Evolutionary conservation across 64 coral and sea anemone species (phyloP), one percentile per base, ranked within the genome.

Genomic region (Catalaphyllia jardinei): DNA sequence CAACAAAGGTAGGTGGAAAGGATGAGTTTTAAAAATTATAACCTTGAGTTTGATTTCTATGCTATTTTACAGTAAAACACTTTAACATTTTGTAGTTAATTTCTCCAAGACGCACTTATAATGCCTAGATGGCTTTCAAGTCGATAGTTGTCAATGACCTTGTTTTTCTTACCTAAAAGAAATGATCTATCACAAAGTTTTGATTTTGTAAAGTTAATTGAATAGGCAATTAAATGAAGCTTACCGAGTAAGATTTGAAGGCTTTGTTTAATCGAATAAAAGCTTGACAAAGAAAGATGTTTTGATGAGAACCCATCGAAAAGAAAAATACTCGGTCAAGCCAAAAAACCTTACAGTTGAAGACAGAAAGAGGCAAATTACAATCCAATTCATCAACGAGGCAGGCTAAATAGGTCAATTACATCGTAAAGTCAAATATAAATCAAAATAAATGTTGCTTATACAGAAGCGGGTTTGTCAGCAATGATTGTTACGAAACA

Each of bases 1-100:
- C 8, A 69, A 63, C 35, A 51, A 51, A 14, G 38, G 81, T 85
- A 71, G 17, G 81, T 71, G 42, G 29, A 83, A 83, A 67, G 14
- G 22, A 8, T 22, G 19, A 61, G 24, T 1, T 65, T 38, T 35
- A 83, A 12, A 62, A 55, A 19, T 83, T 61, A 35, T 8, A 62
- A 28, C 24, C 55, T 60, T 80, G 4, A 19, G 17, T 62, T 61
- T 80, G n/a, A 14, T 31, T 69, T 69, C 29, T 28, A 10, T 27
- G 65, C 4, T 6, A 10, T 25, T 4, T 35, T 46, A 46, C 42
- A 46, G 42, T 46, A 27, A 69, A 27, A 24, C 65, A 69, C 29
- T 69, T 18, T 22, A 42, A 50, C 12, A 22, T 51, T 50, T 22
- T 20, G 33, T 4, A 17, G 19, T 49, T 12, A 77, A 24, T n/a